These are phyloP conservation scores for Chlamydotis undulata DNA, from an alignment of 2,113 vertebrate species.

Conservation along the genomic window DNA sequence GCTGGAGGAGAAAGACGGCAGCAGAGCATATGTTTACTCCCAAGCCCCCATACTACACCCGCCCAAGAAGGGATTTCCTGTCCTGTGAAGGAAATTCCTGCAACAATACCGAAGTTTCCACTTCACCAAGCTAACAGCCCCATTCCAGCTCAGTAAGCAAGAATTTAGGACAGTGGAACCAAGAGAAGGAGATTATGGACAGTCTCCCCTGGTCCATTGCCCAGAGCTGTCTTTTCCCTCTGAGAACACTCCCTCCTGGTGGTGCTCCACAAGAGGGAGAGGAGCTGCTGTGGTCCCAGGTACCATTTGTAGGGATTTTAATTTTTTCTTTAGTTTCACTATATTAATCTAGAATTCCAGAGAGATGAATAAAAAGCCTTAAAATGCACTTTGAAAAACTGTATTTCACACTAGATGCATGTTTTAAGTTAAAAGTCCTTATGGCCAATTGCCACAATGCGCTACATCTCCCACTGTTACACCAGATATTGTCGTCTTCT, in stretches of 20 bases:
- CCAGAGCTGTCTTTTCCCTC: not conserved
- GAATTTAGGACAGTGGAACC: not conserved
- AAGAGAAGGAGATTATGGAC: not conserved
- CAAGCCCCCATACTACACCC: not conserved
- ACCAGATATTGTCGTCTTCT: accelerated
- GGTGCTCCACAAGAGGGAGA: not conserved
- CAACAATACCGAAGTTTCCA: not conserved
- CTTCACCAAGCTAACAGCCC: not conserved
- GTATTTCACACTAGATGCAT: not conserved
- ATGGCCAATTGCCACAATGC: not conserved
- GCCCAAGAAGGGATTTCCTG: not conserved
- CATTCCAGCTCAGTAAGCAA: not conserved
- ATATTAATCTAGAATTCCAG: not conserved
- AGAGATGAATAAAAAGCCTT: not conserved
- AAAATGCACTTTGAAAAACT: not conserved
- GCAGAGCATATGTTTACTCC: not conserved
- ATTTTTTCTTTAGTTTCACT: not conserved
- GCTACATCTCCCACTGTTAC: not conserved
- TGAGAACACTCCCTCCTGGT: not conserved
- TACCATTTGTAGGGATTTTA: not conserved
- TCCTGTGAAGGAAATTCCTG: not conserved
- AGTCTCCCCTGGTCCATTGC: accelerated
- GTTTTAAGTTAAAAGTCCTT: not conserved
- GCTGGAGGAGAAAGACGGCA: not conserved
- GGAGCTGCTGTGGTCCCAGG: not conserved